Conservation (phyloP, 2,797 vertebrate species). For the Macroramphosus scolopax region DNA sequence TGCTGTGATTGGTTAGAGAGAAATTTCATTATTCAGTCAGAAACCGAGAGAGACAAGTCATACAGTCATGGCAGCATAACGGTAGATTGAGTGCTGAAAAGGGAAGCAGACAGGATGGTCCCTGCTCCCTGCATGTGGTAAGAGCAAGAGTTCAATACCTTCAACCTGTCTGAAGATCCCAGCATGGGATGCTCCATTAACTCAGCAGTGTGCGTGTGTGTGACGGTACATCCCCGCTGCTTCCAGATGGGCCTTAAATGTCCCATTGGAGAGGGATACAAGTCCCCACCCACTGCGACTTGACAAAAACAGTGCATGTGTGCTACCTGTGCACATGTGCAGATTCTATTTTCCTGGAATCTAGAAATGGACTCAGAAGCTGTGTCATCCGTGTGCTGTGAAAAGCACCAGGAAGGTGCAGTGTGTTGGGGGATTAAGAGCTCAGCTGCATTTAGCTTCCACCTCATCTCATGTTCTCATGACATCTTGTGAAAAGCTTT, state of each 20-base stretch:
- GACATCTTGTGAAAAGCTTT: slow-evolving; percentile 51
- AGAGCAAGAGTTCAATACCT: slow-evolving; percentile 50
- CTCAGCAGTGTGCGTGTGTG: slow-evolving; percentile 56
- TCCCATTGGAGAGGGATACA: slow-evolving; percentile 37
- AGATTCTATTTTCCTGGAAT: slow-evolving; percentile 37
- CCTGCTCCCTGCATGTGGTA: slow-evolving; percentile 26
- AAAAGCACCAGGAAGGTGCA: slow-evolving; percentile 33
- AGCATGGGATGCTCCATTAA: slow-evolving; percentile 64
- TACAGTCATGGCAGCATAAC: slow-evolving; percentile 19
- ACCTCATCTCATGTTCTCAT: slow-evolving; percentile 35
- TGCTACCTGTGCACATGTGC: slow-evolving; percentile 12
- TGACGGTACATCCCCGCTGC: slow-evolving; percentile 55
- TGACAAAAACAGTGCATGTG: slow-evolving; percentile 24
- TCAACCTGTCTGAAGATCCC: slow-evolving; percentile 55
- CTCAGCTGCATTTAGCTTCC: slow-evolving; percentile 35
- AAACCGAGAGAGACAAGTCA: background rate
- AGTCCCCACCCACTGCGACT: slow-evolving; percentile 30
- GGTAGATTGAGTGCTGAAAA: slow-evolving; percentile 6
- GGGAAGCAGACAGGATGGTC: slow-evolving; percentile 20
- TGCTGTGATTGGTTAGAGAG: no score
- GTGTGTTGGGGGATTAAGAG: slow-evolving; percentile 24
- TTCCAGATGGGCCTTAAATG: slow-evolving; percentile 45
- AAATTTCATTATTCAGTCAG: no score
- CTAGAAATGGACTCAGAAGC: slow-evolving; percentile 30
- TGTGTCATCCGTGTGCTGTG: slow-evolving; percentile 27